Evolutionary conservation across 2,113 vertebrate species (phyloP).

Genomic region (Junco hyemalis): DNA sequence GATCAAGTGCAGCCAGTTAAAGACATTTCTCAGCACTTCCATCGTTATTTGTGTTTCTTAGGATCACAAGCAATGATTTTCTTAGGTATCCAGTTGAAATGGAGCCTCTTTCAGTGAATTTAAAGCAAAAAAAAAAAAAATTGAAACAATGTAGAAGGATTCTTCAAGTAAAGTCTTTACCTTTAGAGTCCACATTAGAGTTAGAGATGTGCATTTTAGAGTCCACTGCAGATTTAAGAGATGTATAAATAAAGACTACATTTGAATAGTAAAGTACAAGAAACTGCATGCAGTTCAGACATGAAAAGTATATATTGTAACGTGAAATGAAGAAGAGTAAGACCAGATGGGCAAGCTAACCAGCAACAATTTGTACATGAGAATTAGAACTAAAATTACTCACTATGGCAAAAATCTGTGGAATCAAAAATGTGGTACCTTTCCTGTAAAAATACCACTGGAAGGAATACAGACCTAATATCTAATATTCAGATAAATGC

Average conservation of each 20-base stretch:
- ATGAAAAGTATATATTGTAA: neutral
- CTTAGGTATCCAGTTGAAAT: neutral
- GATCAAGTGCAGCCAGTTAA: neutral
- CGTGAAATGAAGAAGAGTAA: neutral
- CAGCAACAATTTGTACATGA: neutral
- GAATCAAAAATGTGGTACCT: neutral
- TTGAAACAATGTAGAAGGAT: neutral
- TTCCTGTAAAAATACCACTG: neutral
- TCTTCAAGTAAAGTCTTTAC: neutral
- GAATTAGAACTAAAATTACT: neutral
- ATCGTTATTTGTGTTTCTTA: neutral
- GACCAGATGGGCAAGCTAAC: neutral
- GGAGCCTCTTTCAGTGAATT: rapidly evolving
- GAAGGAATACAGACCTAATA: neutral
- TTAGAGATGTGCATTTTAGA: neutral
- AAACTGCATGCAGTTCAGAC: neutral
- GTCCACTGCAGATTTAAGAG: neutral
- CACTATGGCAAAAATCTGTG: neutral
- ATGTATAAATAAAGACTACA: neutral
- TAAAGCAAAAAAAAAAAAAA: no score
- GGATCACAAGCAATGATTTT: neutral
- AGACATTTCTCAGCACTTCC: neutral
- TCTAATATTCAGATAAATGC: neutral
- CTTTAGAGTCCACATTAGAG: neutral
- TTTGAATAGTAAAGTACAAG: neutral